A percentile compares a stretch with the other conserved stretches of the same genome.
phyloP scores from a whole-genome alignment of 2,797 vertebrate genomes.

The Coreius guichenoti region DNA sequence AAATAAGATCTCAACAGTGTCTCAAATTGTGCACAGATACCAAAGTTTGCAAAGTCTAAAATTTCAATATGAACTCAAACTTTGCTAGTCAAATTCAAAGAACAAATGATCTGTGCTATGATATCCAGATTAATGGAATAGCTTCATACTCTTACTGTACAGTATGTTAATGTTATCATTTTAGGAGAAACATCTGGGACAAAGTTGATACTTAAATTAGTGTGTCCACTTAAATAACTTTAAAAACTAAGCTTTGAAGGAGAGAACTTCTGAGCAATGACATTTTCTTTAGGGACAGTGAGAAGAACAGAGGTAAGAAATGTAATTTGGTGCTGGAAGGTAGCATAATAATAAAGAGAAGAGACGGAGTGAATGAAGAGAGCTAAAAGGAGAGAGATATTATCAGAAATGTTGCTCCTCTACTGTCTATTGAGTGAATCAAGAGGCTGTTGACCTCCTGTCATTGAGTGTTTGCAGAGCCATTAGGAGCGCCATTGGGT shows the following conservation, averaged over 20 bases:
- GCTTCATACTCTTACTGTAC: neutral
- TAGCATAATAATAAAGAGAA: conserved; percentile 7
- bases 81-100: conserved; percentile 10
- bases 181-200: neutral
- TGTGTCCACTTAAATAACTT: neutral
- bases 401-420: conserved; percentile 11
- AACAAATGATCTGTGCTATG: neutral
- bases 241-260: neutral
- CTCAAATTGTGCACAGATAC: neutral
- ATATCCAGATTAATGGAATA: neutral
- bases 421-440: conserved; percentile 67
- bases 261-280: neutral
- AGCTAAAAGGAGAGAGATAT: neutral
- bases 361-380: neutral
- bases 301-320: neutral
- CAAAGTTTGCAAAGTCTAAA: neutral
- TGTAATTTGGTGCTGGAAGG: neutral
- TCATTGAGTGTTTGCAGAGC: conserved; percentile 88
- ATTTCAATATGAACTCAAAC: neutral
- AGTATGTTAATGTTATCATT: neutral
- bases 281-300: neutral
- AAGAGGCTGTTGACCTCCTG: conserved; percentile 88
- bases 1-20: neutral
- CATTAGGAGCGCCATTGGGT: conserved; percentile 85
- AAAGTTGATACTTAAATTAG: neutral